These are phyloP conservation scores for Dolichotis patagonum DNA, from an alignment of 2,113 vertebrate species.

Conservation along the genomic window DNA sequence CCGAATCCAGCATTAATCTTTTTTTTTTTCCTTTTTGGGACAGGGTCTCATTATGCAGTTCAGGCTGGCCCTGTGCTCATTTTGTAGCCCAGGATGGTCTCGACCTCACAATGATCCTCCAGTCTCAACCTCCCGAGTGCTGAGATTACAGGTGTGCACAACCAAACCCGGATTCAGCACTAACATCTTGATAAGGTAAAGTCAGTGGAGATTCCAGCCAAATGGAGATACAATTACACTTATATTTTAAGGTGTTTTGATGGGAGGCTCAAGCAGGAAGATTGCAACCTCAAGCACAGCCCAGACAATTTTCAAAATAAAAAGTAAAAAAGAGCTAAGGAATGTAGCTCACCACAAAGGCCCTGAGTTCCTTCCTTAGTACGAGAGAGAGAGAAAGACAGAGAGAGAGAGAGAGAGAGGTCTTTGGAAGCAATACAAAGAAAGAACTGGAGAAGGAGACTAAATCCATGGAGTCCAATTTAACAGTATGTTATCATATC, in stretches of 20 bases:
- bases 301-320: not conserved
- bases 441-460: not conserved
- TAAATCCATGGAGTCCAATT: not conserved
- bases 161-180: too few species aligned
- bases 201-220: not conserved
- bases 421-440: constrained; percentile 4
- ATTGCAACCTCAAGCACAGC: not conserved
- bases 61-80: too few species aligned
- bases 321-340: not conserved
- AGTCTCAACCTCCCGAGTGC: too few species aligned
- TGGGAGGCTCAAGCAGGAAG: not conserved
- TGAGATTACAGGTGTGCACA: too few species aligned
- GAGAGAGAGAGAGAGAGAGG: too few species aligned
- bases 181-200: not conserved
- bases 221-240: not conserved
- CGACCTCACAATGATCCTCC: too few species aligned
- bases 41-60: too few species aligned
- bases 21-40: too few species aligned
- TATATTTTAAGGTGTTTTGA: not conserved
- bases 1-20: not conserved
- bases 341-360: not conserved
- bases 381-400: not conserved
- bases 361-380: not conserved
- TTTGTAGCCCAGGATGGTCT: too few species aligned
- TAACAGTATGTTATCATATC: not conserved